Base-by-base conservation (phyloP, 2,113 vertebrate genomes). In the Toxostoma redivivum region DNA sequence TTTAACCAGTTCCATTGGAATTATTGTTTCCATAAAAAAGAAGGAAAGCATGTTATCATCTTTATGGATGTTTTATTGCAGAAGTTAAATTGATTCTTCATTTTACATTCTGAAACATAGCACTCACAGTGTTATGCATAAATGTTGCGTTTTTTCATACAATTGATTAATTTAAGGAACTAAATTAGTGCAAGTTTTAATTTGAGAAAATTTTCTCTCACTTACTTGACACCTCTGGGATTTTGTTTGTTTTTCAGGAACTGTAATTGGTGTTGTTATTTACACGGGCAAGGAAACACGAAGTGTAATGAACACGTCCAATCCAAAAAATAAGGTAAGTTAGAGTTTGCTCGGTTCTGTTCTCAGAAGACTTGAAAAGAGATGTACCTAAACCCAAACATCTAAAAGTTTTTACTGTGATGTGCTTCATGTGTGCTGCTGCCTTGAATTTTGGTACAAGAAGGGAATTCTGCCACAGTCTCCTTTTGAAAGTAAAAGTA, bases 201-300 rank as follows among this genome's bases (percentile, higher is more conserved):
- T 86, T 94, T 8, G 33, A n/a, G 25, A 20, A 92, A 17, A 50
- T 69, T 78, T 65, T 79, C 25, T 80, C 15, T 54, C 15, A 79
- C n/a, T 50, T 85, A 19, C 44, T 44, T 94, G 47, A 81, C 13
- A 42, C 12, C 9, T 69, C 21, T 50, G 33, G 3, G 25, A 37
- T 81, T 73, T 62, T 45, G 44, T 91, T 95, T 90, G 19, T 90
- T 94, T 97, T 98, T 98, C 97, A 99, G 99, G 99, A 96, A 99
- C 99, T 44, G 99, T 99, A 96, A 99, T 99, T 94, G 99, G 99
- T 94, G 99, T 99, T 97, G 99, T 99, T 97, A 99, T 99, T 98
- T 99, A 99, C 96, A 99, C 99, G 19, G 99, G 99, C 93, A 99
- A 99, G 94, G 99, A 99, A 97, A 99, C 99, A 92, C 98, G 99